Base-by-base conservation (phyloP, 2,113 vertebrate species). In the Lontra canadensis region DNA sequence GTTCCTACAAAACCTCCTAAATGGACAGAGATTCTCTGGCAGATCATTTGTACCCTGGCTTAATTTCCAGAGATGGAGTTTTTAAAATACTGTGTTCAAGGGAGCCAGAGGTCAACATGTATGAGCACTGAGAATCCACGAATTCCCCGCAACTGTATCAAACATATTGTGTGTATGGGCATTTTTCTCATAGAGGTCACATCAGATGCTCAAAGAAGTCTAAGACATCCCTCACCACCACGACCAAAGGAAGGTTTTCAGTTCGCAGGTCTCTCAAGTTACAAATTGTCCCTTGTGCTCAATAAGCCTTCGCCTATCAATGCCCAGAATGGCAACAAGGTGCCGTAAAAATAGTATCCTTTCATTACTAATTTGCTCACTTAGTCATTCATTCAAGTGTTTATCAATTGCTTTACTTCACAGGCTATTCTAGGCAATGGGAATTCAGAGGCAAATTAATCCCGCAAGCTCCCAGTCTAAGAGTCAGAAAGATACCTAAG, bases 381-480 rank as follows among this genome's bases (percentile, higher is more conserved):
- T 67, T 29, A 42, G 39, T 91, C 63, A 81, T 39, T 82, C 34
- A 59, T 83, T 96, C 73, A 78, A 26, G 7, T 88, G 31, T 76
- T 59, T 65, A 73, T 52, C 59, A 86, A 63, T 52, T 49, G 61
- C 34, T 36, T 88, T 42, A 5, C 29, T 80, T 69, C n/a, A 73
- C 20, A 26, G 1, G 13, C 20, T 52, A 14, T 20, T 80, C 65
- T n/a, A 89, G 34, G 31, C 26, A 59, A 49, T 61, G 36, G n/a
- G 23, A 80, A 79, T 67, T 67, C 61, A 94, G 52, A 94, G 36
- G 65, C 7, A 73, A 96, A 67, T 92, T 59, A 25, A 93, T 91
- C 34, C 69, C 55, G 44, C 52, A 80, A 83, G 34, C 15, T 44
- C 6, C 55, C 36, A 8, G 15, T 52, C 83, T 69, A 95, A 39